Base-by-base conservation (phyloP, 2,113 vertebrate species). In the Antigone vipio region DNA sequence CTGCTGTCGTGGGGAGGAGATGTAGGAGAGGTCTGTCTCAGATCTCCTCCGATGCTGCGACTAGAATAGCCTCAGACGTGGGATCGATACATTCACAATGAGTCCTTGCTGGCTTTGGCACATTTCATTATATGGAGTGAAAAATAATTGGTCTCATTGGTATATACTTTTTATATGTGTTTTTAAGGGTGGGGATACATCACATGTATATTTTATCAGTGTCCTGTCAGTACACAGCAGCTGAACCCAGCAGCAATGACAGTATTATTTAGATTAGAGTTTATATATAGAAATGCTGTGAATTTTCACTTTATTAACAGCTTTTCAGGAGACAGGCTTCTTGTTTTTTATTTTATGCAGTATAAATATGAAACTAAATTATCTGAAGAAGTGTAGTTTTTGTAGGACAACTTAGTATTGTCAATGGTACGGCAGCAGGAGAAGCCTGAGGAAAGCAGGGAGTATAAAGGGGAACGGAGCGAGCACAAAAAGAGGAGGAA, bases 101-200 rank as follows among this genome's bases (percentile, higher is more conserved):
- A 84, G 15, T n/a, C 60, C 30, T 81, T 67, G 84, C 86, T 82
- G 64, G 27, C 38, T 78, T 77, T 89, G 86, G 80, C 52, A 64
- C 24, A 24, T 81, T 81, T 87, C 47, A 40, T 89, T 72, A 64
- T 18, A 72, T 29, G 49, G 68, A 95, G 52, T 87, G 66, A 89
- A 84, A 69, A 95, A 63, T 88, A 91, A 75, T 91, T 72, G 60
- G 80, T 89, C 44, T 96, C 77, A 11, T 21, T 75, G 76, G 72
- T 77, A 27, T 64, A 72, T 60, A 47, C 11, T 23, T 95, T 81
- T 64, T 60, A 40, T 87, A 87, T 56, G 56, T 84, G 64, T 52
- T 95, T 95, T 91, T 96, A 87, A 89, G 60, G 52, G 63, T 52
- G 56, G 35, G 15, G 21, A 81, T 91, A 44, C 7, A 86, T 83